phyloP scores from a whole-genome alignment of 2,113 vertebrate genomes.

The Anas platyrhynchos region DNA sequence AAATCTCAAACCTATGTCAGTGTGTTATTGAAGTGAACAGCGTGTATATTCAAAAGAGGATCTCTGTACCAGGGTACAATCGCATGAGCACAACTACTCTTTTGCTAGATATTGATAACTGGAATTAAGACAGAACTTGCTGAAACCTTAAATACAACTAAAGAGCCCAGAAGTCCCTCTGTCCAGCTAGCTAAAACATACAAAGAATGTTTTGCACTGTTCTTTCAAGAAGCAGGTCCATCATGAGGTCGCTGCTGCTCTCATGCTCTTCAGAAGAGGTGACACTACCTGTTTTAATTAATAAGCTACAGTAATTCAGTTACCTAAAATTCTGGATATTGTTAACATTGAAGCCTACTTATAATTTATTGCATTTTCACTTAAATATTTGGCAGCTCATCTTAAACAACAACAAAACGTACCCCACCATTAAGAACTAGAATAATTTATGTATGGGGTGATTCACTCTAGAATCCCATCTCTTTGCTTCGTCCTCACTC shows the following conservation, averaged over 20 bases:
- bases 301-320: not conserved
- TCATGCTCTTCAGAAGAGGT: not conserved
- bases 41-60: not conserved
- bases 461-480: not conserved
- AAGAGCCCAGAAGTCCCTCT: not conserved
- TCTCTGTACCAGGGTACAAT: not conserved
- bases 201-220: not conserved
- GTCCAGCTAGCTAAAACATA: not conserved
- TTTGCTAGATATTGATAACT: not conserved
- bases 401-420: not conserved
- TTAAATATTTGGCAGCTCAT: fast-evolving
- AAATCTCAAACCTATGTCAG: not conserved
- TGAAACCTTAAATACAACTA: not conserved
- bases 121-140: not conserved
- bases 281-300: not conserved
- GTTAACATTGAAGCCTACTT: not conserved
- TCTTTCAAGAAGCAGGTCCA: not conserved
- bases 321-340: not conserved
- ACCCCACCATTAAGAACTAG: not conserved
- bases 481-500: not conserved
- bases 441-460: not conserved
- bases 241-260: not conserved
- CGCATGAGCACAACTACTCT: not conserved
- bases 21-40: not conserved
- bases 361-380: not conserved